phyloP scores from a whole-genome alignment of 2,113 vertebrate genomes.

The Entelurus aequoreus region DNA sequence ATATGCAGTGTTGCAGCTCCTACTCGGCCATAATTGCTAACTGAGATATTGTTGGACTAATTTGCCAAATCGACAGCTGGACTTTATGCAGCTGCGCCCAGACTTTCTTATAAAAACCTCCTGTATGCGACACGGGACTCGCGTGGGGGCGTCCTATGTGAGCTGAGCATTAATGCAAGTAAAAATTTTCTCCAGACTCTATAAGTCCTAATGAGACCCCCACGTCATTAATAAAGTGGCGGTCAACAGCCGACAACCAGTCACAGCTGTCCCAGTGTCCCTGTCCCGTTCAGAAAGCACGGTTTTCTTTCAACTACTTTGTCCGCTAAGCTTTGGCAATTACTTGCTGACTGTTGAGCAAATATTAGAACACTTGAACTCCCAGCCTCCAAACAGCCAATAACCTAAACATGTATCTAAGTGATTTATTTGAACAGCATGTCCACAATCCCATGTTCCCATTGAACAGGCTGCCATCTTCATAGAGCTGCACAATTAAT shows the following conservation, averaged over 20 bases:
- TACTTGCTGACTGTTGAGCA: background rate
- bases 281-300: background rate
- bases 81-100: constrained; percentile 24
- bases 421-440: background rate
- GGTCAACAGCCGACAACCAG: constrained; percentile 46
- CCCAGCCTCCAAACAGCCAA: background rate
- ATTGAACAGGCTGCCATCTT: too few relatives aligned
- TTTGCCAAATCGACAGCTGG: constrained; percentile 43
- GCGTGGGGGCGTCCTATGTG: background rate
- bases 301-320: background rate
- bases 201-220: constrained; percentile 38
- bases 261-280: constrained; percentile 21
- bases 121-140: constrained; percentile 7
- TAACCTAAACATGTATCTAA: background rate
- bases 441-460: background rate
- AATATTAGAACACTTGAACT: background rate
- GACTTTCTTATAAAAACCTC: constrained; percentile 10
- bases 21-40: constrained; percentile 34
- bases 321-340: background rate
- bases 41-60: constrained; percentile 23
- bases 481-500: too few relatives aligned
- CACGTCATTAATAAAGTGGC: constrained; percentile 60
- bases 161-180: constrained; percentile 28
- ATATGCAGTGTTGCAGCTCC: constrained; percentile 26
- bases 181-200: constrained; percentile 51